Evolutionary conservation across 2,888 invertebrate species (phyloP).

Genomic region (Crossocerus cetratus): DNA sequence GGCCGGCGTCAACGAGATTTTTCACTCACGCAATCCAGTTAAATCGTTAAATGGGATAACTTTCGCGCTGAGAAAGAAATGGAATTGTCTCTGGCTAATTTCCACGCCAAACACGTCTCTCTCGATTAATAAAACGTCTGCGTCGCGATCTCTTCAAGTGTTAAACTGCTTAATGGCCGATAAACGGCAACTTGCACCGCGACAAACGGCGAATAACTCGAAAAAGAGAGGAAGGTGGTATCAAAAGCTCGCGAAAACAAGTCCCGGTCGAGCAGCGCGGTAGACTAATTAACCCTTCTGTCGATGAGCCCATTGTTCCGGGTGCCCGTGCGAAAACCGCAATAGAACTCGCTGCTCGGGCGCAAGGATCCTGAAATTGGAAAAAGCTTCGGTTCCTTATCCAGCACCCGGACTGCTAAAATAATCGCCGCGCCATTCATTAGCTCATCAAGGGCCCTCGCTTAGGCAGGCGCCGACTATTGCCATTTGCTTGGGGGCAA

Average conservation of each 20-base stretch:
- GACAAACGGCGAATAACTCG: conserved; percentile 46
- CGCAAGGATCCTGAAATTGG: conserved; percentile 9
- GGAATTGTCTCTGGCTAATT: no score
- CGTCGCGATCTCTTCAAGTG: no score
- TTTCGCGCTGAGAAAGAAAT: no score
- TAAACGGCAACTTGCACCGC: not conserved
- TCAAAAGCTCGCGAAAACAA: conserved; percentile 30
- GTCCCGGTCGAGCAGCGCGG: conserved; percentile 22
- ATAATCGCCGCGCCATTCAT: not conserved
- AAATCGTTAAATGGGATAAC: no score
- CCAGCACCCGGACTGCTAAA: not conserved
- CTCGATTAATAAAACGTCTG: no score
- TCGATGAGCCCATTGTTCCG: conserved; percentile 18
- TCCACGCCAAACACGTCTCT: no score
- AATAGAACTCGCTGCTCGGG: not conserved
- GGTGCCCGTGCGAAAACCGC: conserved; percentile 2
- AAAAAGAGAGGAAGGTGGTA: conserved; percentile 6
- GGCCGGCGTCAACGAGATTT: not conserved
- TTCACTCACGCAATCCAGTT: not conserved
- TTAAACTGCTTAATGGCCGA: no score
- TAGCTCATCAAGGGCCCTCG: not conserved
- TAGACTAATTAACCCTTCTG: conserved; percentile 41
- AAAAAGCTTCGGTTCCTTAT: not conserved
- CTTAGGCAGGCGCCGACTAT: not conserved
- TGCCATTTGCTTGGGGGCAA: no score